Percentiles rank a stretch among this genome's conserved stretches.
These are phyloP conservation scores for Anoplius nigerrimus DNA, from an alignment of 2,888 invertebrate genomes.

Conservation along the genomic window DNA sequence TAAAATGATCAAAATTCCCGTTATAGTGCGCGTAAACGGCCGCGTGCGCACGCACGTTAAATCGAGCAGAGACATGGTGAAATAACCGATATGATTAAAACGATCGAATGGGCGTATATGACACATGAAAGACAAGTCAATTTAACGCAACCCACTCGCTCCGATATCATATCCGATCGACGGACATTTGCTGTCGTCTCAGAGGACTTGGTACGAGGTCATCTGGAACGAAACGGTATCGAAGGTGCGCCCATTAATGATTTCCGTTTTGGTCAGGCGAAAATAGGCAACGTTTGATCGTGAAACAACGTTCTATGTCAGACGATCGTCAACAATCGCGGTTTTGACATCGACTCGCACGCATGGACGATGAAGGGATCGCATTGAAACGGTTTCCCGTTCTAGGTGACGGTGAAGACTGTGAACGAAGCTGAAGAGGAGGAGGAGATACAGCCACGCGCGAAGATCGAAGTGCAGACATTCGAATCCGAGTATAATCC, in stretches of 20 bases:
- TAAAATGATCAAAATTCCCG: too few species aligned
- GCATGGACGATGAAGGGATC: background rate
- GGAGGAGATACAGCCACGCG: conserved; percentile 31
- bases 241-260: conserved; percentile 47
- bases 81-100: too few species aligned
- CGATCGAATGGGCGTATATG: too few species aligned
- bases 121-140: too few species aligned
- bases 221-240: conserved; percentile 43
- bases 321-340: background rate
- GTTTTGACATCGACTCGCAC: background rate
- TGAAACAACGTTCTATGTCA: background rate
- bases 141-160: too few species aligned
- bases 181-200: too few species aligned
- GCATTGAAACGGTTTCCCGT: conserved; percentile 2
- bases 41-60: too few species aligned
- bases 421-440: conserved; percentile 30
- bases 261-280: conserved; percentile 33
- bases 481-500: conserved; percentile 39
- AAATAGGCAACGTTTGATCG: background rate
- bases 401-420: conserved; percentile 42
- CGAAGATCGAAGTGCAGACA: conserved; percentile 53
- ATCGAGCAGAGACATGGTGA: too few species aligned
- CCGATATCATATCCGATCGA: too few species aligned
- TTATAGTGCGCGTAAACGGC: too few species aligned
- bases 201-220: conserved; percentile 15